A percentile compares a stretch with the other conserved stretches of the same genome.
Evolutionary conservation across 2,113 vertebrate species (phyloP).

Genomic region (Indicator maculatus): DNA sequence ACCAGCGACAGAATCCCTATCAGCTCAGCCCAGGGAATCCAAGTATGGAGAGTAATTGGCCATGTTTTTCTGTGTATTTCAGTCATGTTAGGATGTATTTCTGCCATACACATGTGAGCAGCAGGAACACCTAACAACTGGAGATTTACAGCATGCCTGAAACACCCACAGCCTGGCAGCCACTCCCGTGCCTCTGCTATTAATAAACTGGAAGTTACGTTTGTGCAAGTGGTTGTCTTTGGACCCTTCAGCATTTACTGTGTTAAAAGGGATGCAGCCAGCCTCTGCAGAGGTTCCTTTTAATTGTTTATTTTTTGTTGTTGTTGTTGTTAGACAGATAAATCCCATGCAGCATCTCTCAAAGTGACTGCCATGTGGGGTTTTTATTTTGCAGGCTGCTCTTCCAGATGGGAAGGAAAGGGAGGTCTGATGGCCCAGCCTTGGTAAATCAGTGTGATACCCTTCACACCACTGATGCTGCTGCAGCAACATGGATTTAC

Average conservation of each 20-base stretch:
- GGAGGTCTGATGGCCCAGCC: background rate
- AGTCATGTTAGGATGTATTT: slow-evolving; percentile 12
- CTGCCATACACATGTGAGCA: background rate
- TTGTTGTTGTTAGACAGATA: background rate
- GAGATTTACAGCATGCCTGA: slow-evolving; percentile 23
- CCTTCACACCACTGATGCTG: background rate
- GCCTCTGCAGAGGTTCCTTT: background rate
- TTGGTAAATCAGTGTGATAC: background rate
- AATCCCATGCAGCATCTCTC: background rate
- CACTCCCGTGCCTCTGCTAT: background rate
- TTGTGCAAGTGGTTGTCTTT: background rate
- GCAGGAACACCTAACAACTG: background rate
- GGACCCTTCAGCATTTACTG: background rate
- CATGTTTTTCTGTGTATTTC: slow-evolving; percentile 30
- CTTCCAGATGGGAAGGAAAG: background rate
- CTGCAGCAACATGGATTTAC: background rate
- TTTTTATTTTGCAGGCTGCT: slow-evolving; percentile 34
- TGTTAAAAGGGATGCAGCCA: background rate
- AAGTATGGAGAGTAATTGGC: slow-evolving; percentile 53
- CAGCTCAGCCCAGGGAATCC: background rate
- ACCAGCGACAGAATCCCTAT: background rate
- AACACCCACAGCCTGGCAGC: background rate
- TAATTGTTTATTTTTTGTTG: background rate
- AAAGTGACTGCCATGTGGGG: background rate
- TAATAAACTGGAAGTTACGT: slow-evolving; percentile 25